phyloP scores from a whole-genome alignment of 2,888 invertebrate species.

The Eutolmus rufibarbis region DNA sequence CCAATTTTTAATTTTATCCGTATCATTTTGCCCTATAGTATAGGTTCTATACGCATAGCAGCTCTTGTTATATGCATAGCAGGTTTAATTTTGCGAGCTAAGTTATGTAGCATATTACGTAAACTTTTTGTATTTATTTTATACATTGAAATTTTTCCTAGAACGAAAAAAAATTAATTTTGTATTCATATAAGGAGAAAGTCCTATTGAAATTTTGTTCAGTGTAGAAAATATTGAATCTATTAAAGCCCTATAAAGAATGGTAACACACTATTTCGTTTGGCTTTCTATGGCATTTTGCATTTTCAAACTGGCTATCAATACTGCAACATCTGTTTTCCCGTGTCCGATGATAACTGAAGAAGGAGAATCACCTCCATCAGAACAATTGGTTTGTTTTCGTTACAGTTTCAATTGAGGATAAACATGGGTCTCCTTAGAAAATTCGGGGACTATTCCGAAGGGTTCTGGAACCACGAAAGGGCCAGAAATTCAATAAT shows the following conservation, averaged over 20 bases:
- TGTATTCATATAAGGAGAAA: no score
- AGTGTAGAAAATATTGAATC: neutral
- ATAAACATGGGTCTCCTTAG: constrained; percentile 38
- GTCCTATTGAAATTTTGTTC: no score
- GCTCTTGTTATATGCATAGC: no score
- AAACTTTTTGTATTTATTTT: no score
- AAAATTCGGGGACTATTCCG: neutral
- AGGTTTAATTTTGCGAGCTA: no score
- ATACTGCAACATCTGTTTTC: constrained; percentile 10
- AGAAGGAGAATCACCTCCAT: neutral
- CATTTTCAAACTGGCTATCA: neutral
- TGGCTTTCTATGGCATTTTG: neutral
- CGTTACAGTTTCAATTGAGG: constrained; percentile 49
- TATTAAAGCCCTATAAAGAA: neutral
- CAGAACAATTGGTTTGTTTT: constrained; percentile 49
- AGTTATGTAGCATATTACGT: no score
- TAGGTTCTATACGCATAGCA: no score
- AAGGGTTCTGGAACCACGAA: constrained; percentile 12
- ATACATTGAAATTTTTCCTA: no score
- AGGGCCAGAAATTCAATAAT: constrained; percentile 46
- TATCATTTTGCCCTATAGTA: no score
- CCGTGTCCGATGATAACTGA: neutral
- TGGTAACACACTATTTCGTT: neutral
- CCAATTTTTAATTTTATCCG: no score
- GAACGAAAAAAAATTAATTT: no score